Evolutionary conservation across 2,113 vertebrate species (phyloP), one percentile per base, ranked within the genome.

Genomic region (Neotoma lepida): DNA sequence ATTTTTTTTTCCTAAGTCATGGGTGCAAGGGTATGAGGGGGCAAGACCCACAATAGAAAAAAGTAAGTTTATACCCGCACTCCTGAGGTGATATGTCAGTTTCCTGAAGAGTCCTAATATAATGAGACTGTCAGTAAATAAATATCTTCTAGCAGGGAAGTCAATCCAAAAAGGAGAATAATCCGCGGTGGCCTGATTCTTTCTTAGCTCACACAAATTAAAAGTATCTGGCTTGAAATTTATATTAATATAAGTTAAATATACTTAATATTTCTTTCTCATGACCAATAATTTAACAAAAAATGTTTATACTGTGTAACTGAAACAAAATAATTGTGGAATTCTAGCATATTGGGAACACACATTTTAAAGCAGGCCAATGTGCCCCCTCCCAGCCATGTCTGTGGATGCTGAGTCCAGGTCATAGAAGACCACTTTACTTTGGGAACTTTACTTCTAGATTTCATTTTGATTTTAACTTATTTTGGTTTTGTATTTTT

Each of bases 81-180:
- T 98, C 98, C 97, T 97, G 98, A 98, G 97, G 97, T 98, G 96
- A 92, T 97, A 96, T 93, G 91, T 98, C 97, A 97, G 97, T 98
- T 98, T 98, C 98, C 97, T 98, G 98, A 98, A 98, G 98, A 97
- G 96, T 98, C 97, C 98, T 98, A 98, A 98, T 93, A 98, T 97
- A 97, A 97, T 97, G 94, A 97, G 85, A 97, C 98, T 82, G 64
- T 97, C 98, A 98, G 98, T 98, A 97, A 97, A 97, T 97, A 97
- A 97, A 97, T 73, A 98, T 98, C 98, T 98, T 97, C 97, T 98
- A 98, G 97, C 93, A 95, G 98, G 97, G 97, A 98, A 98, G 98
- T 98, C 98, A 98, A 98, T 98, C 98, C 98, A 98, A 97, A 88
- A n/a, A 64, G 98, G 97, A 98, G 98, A 98, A 98, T 98, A 98